Evolutionary conservation across 2,113 vertebrate species (phyloP).

Genomic region (Motacilla tschutschensis): DNA sequence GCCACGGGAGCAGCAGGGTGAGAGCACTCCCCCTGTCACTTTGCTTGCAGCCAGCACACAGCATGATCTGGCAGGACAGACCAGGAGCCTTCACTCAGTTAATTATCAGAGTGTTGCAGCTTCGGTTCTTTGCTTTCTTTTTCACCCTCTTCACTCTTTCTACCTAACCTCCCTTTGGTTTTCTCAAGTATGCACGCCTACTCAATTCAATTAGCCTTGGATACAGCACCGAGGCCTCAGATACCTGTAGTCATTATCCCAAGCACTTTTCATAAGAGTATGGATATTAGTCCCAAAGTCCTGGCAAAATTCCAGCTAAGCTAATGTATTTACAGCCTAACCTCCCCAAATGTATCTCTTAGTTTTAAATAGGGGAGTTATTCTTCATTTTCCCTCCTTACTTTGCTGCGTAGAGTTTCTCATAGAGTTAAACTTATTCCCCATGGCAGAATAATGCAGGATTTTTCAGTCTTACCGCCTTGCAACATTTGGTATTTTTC

Average conservation of each 20-base stretch:
- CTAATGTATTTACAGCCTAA: constrained; percentile 45
- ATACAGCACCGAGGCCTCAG: neutral
- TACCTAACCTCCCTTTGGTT: constrained; percentile 24
- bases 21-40: neutral
- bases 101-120: neutral
- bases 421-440: constrained; percentile 9
- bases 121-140: constrained; percentile 14
- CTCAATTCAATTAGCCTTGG: constrained; percentile 61
- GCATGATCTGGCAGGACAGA: neutral
- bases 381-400: constrained; percentile 7
- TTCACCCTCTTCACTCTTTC: constrained; percentile 39
- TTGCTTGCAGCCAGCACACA: neutral
- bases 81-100: neutral
- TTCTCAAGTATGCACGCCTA: constrained; percentile 18
- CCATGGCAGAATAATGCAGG: neutral
- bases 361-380: constrained; percentile 26
- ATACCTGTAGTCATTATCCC: constrained; percentile 53
- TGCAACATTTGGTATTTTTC: constrained; percentile 44
- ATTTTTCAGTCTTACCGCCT: neutral
- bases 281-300: constrained; percentile 56
- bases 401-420: neutral
- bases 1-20: neutral
- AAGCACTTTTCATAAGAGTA: constrained; percentile 52
- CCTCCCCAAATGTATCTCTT: constrained; percentile 10
- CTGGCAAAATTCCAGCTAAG: constrained; percentile 52